phyloP scores from a whole-genome alignment of 2,888 invertebrate genomes.

The Agrotis puta region DNA sequence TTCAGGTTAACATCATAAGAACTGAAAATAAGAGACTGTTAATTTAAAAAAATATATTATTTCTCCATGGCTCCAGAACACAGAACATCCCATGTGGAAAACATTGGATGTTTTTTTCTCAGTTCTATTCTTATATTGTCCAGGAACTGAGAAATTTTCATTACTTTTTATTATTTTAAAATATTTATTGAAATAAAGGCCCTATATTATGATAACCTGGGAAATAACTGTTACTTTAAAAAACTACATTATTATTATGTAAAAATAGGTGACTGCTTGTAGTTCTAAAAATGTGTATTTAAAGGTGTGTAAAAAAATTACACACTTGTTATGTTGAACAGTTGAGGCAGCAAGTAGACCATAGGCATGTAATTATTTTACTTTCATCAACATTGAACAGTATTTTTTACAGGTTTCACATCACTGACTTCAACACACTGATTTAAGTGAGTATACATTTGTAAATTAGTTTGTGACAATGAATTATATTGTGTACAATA shows the following conservation, averaged over 20 bases:
- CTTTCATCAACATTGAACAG: constrained; percentile 27
- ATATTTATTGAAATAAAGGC: too few relatives aligned
- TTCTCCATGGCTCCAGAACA: neutral
- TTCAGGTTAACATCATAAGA: neutral
- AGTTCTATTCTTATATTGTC: too few relatives aligned
- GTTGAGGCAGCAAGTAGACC: constrained; percentile 16
- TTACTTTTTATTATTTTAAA: too few relatives aligned
- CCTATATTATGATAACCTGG: too few relatives aligned
- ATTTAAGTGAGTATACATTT: constrained; percentile 19
- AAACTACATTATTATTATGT: neutral
- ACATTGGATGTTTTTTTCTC: too few relatives aligned
- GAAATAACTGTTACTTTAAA: too few relatives aligned
- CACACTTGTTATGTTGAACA: constrained; percentile 6
- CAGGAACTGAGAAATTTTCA: neutral
- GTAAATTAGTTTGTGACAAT: neutral
- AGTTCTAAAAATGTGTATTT: neutral
- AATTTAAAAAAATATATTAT: neutral
- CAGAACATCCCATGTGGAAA: neutral
- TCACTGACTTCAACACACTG: constrained; percentile 20
- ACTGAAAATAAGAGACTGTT: too few relatives aligned
- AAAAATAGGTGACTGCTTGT: neutral
- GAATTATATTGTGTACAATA: constrained; percentile 19
- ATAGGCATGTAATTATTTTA: constrained; percentile 18
- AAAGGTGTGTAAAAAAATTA: neutral
- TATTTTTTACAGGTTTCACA: constrained; percentile 21